Conservation (phyloP, 2,888 invertebrate genomes). For the Pollenia angustigena region DNA sequence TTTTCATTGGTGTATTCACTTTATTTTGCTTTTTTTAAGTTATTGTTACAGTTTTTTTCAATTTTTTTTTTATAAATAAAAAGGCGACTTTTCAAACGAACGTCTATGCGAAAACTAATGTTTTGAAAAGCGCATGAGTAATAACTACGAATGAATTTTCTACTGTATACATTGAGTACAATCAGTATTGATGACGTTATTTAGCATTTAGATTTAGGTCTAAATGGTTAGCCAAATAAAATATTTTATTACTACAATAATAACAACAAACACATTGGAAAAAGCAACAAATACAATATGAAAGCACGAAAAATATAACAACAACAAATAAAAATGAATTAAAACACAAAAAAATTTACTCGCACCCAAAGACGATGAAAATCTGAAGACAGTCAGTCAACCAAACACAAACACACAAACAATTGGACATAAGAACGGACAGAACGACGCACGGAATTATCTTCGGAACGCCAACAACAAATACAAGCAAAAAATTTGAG, state of each 20-base stretch:
- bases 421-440: constrained; percentile 12
- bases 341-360: constrained; percentile 32
- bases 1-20: constrained; percentile 44
- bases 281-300: constrained; percentile 12
- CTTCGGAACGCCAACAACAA: constrained; percentile 1
- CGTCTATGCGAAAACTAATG: constrained; percentile 82
- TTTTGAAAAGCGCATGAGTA: constrained; percentile 82
- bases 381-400: constrained; percentile 9
- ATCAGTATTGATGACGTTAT: constrained; percentile 79
- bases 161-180: constrained; percentile 82
- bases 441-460: constrained; percentile 18
- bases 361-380: constrained; percentile 14
- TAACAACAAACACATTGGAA: constrained; percentile 59
- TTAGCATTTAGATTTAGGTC: constrained; percentile 74
- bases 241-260: constrained; percentile 73
- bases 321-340: constrained; percentile 23
- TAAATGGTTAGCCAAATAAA: constrained; percentile 74
- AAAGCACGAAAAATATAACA: constrained; percentile 33
- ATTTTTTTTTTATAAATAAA: constrained; percentile 54
- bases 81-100: constrained; percentile 82
- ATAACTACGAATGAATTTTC: constrained; percentile 81
- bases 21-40: constrained; percentile 49
- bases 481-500: neutral
- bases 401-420: neutral
- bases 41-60: constrained; percentile 35